Base-by-base conservation (phyloP, 2,113 vertebrate species). In the Callaeas wilsoni region DNA sequence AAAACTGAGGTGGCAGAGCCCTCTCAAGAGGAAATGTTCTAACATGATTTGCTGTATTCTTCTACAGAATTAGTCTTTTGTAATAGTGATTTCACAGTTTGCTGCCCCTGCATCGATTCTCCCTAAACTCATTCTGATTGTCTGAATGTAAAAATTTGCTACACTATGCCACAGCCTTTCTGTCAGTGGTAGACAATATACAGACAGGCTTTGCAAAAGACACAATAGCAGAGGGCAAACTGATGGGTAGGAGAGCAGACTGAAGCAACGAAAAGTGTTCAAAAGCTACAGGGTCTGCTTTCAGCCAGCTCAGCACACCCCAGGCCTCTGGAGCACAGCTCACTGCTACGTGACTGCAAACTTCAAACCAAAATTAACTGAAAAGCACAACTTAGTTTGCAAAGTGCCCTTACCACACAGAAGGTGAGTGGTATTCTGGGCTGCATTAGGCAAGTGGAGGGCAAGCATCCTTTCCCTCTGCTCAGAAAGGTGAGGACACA, bases 71-170 rank as follows among this genome's bases (percentile, higher is more conserved):
- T 41, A 87, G 55, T 65, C 30, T 52, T 91, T 91, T 86, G 62
- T 76, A 92, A 82, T 13, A 83, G 53, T 63, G 84, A 49, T 67
- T 92, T 94, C 91, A 93, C 60, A 85, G 55, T 70, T 83, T 96
- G 65, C 67, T 89, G 65, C 50, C 47, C 21, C 27, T 75, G 23
- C 53, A 67, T 64, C 63, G n/a, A 80, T 93, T 74, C 47, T 50
- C 46, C n/a, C 44, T 73, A 90, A 82, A 71, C 37, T 79, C 84
- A 77, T 49, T 15, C 33, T 13, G 22, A 70, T 70, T 78, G 46
- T 63, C 81, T 71, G 46, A 84, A 82, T 32, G 33, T 22, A 84
- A 87, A 71, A 85, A 60, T 46, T 69, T 67, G 53, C 47, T 60
- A 37, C 26, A 29, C 20, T 10, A 22, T 1, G 6, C 55, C 59